These are phyloP conservation scores for Apeltes quadracus DNA, from an alignment of 2,113 vertebrate species.

Conservation along the genomic window DNA sequence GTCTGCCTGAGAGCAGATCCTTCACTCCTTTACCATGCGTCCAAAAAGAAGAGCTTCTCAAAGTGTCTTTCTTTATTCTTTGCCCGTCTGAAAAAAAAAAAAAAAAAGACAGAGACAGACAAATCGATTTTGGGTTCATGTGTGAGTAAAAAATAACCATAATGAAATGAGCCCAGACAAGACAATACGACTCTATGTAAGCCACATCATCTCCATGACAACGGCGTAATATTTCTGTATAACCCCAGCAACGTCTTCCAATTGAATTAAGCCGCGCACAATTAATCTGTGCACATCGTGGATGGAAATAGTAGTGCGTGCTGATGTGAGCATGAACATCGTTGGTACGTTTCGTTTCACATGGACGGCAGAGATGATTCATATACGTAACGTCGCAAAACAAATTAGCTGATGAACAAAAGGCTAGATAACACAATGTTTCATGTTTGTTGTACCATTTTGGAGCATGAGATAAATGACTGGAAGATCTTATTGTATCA, in stretches of 20 bases:
- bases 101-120: slow-evolving; percentile 33
- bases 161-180: slow-evolving; percentile 75
- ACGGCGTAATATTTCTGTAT: slow-evolving; percentile 81
- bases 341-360: background rate
- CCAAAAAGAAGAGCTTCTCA: slow-evolving; percentile 3
- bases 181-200: too few relatives aligned
- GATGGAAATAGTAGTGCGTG: slow-evolving; percentile 75
- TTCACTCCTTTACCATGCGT: slow-evolving; percentile 45
- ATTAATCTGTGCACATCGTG: slow-evolving; percentile 84
- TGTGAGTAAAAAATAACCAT: slow-evolving; percentile 69
- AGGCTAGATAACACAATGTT: background rate
- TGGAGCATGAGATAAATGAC: background rate
- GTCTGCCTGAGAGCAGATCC: slow-evolving; percentile 26
- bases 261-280: slow-evolving; percentile 85
- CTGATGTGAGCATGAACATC: slow-evolving; percentile 51
- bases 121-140: slow-evolving; percentile 48
- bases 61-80: background rate
- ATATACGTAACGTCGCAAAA: background rate
- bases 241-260: slow-evolving; percentile 80
- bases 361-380: slow-evolving; percentile 21
- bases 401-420: slow-evolving; percentile 33
- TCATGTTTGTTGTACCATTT: background rate
- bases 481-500: background rate
- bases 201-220: slow-evolving; percentile 82
- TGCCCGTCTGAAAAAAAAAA: background rate